These are phyloP conservation scores for Naso thynnoides DNA, from an alignment of 2,797 vertebrate genomes.

Conservation along the genomic window DNA sequence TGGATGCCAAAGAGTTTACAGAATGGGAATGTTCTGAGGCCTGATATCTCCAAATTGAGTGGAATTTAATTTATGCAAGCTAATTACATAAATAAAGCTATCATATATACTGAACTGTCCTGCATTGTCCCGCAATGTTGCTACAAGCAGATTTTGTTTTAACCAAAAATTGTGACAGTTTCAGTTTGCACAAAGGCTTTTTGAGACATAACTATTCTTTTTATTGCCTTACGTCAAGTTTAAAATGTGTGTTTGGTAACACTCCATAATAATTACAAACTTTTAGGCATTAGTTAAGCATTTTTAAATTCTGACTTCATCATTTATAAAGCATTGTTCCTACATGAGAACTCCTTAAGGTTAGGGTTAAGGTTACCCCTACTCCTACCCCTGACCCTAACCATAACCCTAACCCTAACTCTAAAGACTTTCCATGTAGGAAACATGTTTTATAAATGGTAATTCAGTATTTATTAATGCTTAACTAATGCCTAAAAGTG, in stretches of 20 bases:
- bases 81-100: constrained; percentile 58
- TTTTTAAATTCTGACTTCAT: too few species aligned
- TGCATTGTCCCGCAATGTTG: constrained; percentile 48
- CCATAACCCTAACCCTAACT: too few species aligned
- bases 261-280: too few species aligned
- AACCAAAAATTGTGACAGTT: constrained; percentile 51
- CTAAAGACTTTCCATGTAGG: too few species aligned
- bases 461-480: too few species aligned
- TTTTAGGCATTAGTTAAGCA: too few species aligned
- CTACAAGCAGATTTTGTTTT: constrained; percentile 47
- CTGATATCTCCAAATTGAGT: constrained; percentile 47
- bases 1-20: constrained; percentile 83
- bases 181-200: constrained; percentile 61
- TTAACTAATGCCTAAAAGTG: too few species aligned
- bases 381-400: too few species aligned
- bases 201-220: constrained; percentile 40
- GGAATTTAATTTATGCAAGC: constrained; percentile 77
- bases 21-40: constrained; percentile 66
- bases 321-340: too few species aligned
- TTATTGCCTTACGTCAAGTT: constrained; percentile 27
- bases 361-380: too few species aligned
- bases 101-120: constrained; percentile 49
- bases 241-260: constrained; percentile 38
- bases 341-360: too few species aligned
- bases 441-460: too few species aligned